Conservation (phyloP, 2,797 vertebrate species). For the Premnoplex brunnescens region DNA sequence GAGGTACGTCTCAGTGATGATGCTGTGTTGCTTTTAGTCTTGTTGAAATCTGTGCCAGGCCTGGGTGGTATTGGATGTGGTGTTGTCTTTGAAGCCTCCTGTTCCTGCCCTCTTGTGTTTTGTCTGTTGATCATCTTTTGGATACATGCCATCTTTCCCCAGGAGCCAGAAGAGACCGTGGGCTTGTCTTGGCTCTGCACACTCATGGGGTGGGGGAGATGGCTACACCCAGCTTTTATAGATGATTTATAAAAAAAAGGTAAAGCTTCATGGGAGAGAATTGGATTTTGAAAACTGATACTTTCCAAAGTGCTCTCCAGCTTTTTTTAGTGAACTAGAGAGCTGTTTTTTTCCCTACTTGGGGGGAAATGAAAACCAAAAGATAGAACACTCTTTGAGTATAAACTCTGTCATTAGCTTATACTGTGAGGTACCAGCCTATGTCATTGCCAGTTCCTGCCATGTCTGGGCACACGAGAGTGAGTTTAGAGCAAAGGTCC, state of each 20-base stretch:
- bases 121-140: neutral
- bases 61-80: neutral
- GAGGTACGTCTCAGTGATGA: neutral
- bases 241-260: neutral
- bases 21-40: neutral
- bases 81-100: neutral
- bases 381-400: neutral
- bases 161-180: neutral
- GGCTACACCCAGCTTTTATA: neutral
- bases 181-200: neutral
- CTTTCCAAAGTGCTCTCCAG: neutral
- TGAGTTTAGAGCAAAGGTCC: neutral
- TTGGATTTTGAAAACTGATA: neutral
- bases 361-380: neutral
- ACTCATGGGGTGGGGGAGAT: neutral
- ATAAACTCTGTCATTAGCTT: neutral
- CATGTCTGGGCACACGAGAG: neutral
- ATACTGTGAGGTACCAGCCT: neutral
- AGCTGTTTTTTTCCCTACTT: neutral
- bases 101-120: neutral
- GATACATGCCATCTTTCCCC: accelerated
- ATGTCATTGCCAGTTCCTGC: neutral
- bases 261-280: neutral
- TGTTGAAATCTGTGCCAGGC: neutral
- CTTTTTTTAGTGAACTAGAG: neutral